Evolutionary conservation across 2,797 vertebrate species (phyloP), one percentile per base, ranked within the genome.

Genomic region (Pseudochirops cupreus): DNA sequence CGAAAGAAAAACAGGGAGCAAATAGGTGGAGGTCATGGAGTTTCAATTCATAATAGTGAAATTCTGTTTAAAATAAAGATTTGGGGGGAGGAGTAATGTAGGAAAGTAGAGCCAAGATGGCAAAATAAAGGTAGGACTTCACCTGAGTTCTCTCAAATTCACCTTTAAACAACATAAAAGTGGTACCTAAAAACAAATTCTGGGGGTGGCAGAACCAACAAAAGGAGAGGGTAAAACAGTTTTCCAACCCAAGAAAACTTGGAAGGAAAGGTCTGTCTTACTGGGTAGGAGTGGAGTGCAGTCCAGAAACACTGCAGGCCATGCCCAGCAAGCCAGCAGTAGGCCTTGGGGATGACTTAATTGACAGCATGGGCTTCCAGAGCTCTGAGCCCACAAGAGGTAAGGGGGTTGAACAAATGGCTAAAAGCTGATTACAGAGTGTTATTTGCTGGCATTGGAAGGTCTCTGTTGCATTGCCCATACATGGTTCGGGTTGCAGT

Each of bases 1-100:
- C 46, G 10, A 56, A 97, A 91, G 28, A 39, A 74, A 74, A 74
- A 74, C 67, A 74, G 18, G 67, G 67, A 74, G n/a, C 16, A 74
- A 67, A 74, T 74, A 74, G n/a, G 1, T 74, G 16, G 67, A 39
- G 12, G n/a, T 39, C 21, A 74, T n/a, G 16, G 33, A 67, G 67
- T 67, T 67, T 67, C 33, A 67, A 16, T 67, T 67, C 33, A 33
- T 14, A 16, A 67, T 18, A 4, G 39, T 74, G n/a, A n/a, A 67
- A 67, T 67, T 67, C 31, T 67, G 62, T 67, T n/a, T 18, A 67
- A 74, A 74, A 67, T 67, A 53, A 53, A 53, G 53, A 10, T 31
- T 14, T 4, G 14, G 59, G 4, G 14, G 62, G 1, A 4, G 5
- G 1, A 33, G 62, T 53, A 7, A 53, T 6, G 14, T 5, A 1